Conservation (phyloP, 2,888 invertebrate species). For the Globia sparganii region DNA sequence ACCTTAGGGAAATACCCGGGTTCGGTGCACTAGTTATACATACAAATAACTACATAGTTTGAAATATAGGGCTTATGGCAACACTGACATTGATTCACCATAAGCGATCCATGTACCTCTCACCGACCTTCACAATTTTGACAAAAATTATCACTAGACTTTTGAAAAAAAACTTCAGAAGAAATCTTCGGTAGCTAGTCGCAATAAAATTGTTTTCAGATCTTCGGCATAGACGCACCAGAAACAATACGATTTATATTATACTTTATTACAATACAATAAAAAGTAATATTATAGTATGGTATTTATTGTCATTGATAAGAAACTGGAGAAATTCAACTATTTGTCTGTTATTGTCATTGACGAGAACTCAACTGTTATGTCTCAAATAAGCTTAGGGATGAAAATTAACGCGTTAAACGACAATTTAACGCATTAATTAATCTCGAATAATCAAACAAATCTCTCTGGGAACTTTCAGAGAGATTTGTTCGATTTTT, state of each 20-base stretch:
- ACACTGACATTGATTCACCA: neutral
- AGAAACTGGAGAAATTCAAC: too few species aligned
- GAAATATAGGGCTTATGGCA: neutral
- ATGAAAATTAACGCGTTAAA: neutral
- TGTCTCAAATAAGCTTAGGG: neutral
- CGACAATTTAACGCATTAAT: too few species aligned
- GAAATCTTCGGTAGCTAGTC: neutral
- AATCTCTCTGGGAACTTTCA: too few species aligned
- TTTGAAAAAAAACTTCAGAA: too few species aligned
- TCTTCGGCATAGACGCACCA: neutral
- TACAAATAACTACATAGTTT: constrained; percentile 6
- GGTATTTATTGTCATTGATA: neutral
- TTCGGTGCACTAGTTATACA: constrained; percentile 11
- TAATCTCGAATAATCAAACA: too few species aligned
- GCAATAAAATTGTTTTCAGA: neutral
- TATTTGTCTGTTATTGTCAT: neutral
- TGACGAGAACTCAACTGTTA: neutral
- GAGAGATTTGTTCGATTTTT: neutral
- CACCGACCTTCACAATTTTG: neutral
- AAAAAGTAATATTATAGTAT: neutral
- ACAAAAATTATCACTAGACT: neutral
- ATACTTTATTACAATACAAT: neutral
- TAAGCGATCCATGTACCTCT: neutral
- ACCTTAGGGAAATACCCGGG: constrained; percentile 47
- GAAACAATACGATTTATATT: neutral